Conservation (phyloP, 2,797 vertebrate species). For the Phrynocephalus vlangalii region DNA sequence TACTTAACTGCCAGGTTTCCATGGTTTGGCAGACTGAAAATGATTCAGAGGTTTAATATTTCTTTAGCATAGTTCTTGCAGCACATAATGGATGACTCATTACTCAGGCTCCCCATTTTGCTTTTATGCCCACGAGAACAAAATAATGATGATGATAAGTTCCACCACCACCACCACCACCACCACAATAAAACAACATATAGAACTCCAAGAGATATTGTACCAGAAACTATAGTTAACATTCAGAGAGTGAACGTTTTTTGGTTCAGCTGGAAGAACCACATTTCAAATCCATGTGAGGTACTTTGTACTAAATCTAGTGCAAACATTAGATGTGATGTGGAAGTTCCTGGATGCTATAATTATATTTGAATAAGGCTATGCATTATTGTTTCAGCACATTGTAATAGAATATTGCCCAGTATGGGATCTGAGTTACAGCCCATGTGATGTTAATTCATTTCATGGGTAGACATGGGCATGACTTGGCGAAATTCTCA, state of each 20-base stretch:
- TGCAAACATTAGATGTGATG: not conserved
- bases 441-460: not conserved
- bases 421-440: not conserved
- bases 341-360: conserved; percentile 19
- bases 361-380: not conserved
- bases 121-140: not conserved
- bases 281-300: conserved; percentile 4
- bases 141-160: not conserved
- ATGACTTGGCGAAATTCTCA: too few species aligned
- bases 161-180: not conserved
- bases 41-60: conserved; percentile 44
- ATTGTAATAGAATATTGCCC: not conserved
- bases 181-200: not conserved
- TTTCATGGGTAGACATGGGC: not conserved
- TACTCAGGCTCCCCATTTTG: conserved; percentile 24
- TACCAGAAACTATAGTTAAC: too few species aligned
- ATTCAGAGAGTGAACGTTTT: too few species aligned
- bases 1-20: conserved; percentile 27
- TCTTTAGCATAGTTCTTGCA: conserved; percentile 40
- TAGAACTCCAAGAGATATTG: not conserved
- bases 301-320: not conserved
- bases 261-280: not conserved
- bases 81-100: conserved; percentile 47
- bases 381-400: not conserved
- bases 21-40: conserved; percentile 46